Base-by-base conservation (phyloP, 2,888 invertebrate genomes). In the Aporophyla nigra region DNA sequence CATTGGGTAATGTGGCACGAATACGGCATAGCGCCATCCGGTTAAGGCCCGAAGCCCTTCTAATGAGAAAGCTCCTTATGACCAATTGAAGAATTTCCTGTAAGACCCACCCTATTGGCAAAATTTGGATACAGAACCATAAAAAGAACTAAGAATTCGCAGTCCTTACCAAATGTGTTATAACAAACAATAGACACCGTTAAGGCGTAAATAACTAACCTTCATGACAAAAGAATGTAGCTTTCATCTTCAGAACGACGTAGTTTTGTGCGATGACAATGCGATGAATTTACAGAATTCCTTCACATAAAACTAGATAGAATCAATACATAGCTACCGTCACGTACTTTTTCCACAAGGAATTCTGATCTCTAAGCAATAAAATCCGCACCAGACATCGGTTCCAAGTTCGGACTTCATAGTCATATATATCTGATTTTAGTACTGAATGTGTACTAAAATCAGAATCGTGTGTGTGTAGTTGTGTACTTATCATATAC, bases 311-410 rank as follows among this genome's bases (percentile, higher is more conserved):
- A 74, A 74, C 58, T 54, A 53, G 61, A 77, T 63, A 74, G 58
- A 83, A 81, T 83, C 77, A 77, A 83, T 81, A 84, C 51, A 51
- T 65, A 74, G 68, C 63, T 65, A 71, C 40, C 62, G 46, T 79
- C 81, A 83, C 79, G 79, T 80, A 72, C 71, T 69, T 82, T 79
- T 69, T 69, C 75, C 59, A 49, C 75, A 65, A 80, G 69, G 80
- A 82, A 83, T 83, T 82, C 71, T 79, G 80, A 80, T 82, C 82
- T 83, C 61, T 65, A n/a, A 77, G 84, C 76, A 83, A 82, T 82
- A 82, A 83, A 83, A 75, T 79, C 67, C 67, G 66, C 58, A 80
- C 69, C 66, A 72, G 76, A 84, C 86, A 87, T 74, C 62, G 65
- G 70, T 63, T 62, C 54, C 62, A 54, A 83, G 74, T 67, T 70